Evolutionary conservation across 2,888 invertebrate genomes (phyloP).

Genomic region (Drosophila neonasuta): DNA sequence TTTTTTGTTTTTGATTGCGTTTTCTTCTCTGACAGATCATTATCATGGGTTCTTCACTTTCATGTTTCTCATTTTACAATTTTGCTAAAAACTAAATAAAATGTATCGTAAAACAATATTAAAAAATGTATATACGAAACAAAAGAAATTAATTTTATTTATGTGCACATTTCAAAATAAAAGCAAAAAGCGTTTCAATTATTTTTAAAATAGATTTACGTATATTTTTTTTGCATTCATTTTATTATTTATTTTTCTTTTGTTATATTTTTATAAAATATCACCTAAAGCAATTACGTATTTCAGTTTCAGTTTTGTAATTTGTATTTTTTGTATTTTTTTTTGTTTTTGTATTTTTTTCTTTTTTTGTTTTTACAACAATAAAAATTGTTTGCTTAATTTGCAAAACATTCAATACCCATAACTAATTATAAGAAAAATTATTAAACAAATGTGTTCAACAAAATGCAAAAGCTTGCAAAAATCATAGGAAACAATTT

Average conservation of each 20-base stretch:
- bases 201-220: constrained; percentile 61
- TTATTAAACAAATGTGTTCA: constrained; percentile 63
- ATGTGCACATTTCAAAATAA: constrained; percentile 56
- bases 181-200: constrained; percentile 63
- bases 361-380: constrained; percentile 60
- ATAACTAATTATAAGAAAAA: constrained; percentile 64
- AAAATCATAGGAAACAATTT: constrained; percentile 77
- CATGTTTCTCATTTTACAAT: constrained; percentile 80
- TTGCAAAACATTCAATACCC: constrained; percentile 65
- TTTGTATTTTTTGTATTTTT: constrained; percentile 48
- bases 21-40: constrained; percentile 55
- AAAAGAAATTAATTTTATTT: constrained; percentile 53
- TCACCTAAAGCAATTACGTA: constrained; percentile 81
- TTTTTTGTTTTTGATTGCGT: constrained; percentile 69
- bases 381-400: constrained; percentile 55
- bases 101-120: constrained; percentile 74
- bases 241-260: constrained; percentile 47
- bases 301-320: constrained; percentile 79
- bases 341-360: constrained; percentile 45
- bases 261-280: constrained; percentile 77
- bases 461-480: constrained; percentile 74
- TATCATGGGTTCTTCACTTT: constrained; percentile 29
- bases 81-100: constrained; percentile 82
- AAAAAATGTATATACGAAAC: constrained; percentile 61
- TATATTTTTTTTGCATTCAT: constrained; percentile 50